These are phyloP conservation scores for Caenorhabditis brenneri DNA, from an alignment of 1,140 invertebrate species.

Conservation along the genomic window DNA sequence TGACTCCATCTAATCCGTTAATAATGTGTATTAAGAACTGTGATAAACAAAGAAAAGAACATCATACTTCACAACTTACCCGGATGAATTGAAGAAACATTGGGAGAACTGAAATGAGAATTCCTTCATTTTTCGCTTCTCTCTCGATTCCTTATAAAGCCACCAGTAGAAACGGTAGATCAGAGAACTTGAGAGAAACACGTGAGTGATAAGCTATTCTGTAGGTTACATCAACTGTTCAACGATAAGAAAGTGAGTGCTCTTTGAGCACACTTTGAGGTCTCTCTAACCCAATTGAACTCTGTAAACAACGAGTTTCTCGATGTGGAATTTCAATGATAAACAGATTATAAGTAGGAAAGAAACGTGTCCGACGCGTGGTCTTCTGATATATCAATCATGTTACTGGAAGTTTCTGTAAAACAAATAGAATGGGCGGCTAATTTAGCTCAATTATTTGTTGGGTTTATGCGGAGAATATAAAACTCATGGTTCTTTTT, in stretches of 20 bases:
- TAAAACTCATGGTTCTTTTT: too few species aligned
- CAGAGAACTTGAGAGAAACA: constrained; percentile 9
- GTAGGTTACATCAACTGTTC: background rate
- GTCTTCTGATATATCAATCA: background rate
- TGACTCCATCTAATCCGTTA: constrained; percentile 17
- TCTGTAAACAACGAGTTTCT: constrained; percentile 6
- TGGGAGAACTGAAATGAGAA: background rate
- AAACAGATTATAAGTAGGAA: background rate
- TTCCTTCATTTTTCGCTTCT: background rate
- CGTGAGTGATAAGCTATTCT: background rate
- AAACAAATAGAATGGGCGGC: too few species aligned
- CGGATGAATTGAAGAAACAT: constrained; percentile 35
- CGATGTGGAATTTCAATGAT: background rate
- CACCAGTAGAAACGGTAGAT: background rate
- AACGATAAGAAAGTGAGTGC: background rate
- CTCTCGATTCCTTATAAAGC: background rate
- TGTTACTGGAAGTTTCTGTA: too few species aligned
- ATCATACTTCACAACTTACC: constrained; percentile 9
- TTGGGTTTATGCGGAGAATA: too few species aligned
- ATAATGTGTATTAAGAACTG: background rate
- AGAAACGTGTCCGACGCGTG: background rate
- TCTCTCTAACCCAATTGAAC: background rate
- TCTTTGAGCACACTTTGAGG: constrained; percentile 31
- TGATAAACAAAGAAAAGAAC: background rate
- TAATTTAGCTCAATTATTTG: too few species aligned